A percentile compares a stretch with the other conserved stretches of the same genome.
Evolutionary conservation across 2,888 invertebrate species (phyloP).

Genomic region (Phymatocera aterrima): DNA sequence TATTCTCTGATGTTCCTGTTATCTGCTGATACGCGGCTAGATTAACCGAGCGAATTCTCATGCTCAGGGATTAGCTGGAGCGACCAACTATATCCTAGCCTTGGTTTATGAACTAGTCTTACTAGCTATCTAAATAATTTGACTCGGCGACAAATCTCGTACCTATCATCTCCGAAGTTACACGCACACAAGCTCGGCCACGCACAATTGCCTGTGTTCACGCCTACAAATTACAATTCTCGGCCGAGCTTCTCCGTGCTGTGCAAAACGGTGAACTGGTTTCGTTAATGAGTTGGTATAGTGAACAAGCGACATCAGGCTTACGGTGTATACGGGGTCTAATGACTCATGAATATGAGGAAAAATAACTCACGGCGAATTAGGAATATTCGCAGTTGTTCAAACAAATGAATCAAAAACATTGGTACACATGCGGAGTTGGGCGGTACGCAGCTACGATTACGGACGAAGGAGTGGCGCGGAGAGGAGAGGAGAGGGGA

Average conservation of each 20-base stretch:
- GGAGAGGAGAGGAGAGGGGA: too few species aligned
- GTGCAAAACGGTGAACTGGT: conserved; percentile 14
- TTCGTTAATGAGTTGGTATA: neutral
- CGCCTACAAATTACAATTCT: neutral
- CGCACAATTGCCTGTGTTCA: neutral
- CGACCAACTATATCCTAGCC: neutral
- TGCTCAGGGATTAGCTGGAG: neutral
- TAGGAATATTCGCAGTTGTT: neutral
- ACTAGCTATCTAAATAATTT: neutral
- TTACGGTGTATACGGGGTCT: neutral
- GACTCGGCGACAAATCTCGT: neutral
- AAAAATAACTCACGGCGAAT: too few species aligned
- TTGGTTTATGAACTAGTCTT: neutral
- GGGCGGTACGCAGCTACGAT: too few species aligned
- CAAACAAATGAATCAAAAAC: too few species aligned
- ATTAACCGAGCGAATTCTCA: conserved; percentile 7
- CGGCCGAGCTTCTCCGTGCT: neutral
- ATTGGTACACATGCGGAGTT: too few species aligned
- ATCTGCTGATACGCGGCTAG: conserved; percentile 13
- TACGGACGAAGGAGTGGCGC: too few species aligned
- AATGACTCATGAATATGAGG: neutral
- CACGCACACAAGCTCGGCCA: neutral
- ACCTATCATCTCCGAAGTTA: neutral
- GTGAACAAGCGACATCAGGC: neutral
- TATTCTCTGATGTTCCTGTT: conserved; percentile 6